These are phyloP conservation scores for Tinamus guttatus DNA, from an alignment of 2,113 vertebrate genomes.

Conservation along the genomic window DNA sequence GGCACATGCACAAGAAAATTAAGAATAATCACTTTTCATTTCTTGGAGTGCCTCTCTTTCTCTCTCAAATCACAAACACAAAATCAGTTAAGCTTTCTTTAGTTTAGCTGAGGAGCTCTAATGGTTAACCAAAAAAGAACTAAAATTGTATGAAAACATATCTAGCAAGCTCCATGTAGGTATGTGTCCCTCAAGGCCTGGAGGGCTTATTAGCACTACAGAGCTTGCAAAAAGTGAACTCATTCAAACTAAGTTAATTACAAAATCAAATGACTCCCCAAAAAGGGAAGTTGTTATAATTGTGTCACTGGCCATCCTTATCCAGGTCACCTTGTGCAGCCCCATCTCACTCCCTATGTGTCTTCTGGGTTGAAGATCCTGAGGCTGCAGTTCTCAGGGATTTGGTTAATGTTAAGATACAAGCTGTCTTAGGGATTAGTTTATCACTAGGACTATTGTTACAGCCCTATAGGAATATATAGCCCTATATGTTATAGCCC, in stretches of 20 bases:
- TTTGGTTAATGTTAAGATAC: background rate
- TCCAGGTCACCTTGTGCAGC: slow-evolving; percentile 37
- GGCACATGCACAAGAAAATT: background rate
- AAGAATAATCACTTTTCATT: background rate
- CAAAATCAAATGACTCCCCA: slow-evolving; percentile 1
- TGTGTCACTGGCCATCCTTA: background rate
- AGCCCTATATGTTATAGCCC: too few species aligned
- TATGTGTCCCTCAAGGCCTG: background rate
- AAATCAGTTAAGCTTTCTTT: background rate
- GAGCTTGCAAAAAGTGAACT: slow-evolving; percentile 9
- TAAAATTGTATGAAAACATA: background rate
- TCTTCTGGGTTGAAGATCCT: background rate
- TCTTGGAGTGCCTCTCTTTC: background rate
- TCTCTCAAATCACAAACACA: too few species aligned
- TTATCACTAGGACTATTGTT: too few species aligned
- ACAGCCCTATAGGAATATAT: too few species aligned
- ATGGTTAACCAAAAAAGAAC: background rate
- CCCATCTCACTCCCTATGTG: background rate
- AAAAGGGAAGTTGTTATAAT: slow-evolving; percentile 1
- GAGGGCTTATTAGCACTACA: background rate
- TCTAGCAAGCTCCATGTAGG: background rate
- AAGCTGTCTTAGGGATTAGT: background rate
- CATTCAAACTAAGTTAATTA: slow-evolving; percentile 15
- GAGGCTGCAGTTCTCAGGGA: background rate
- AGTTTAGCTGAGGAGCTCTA: background rate